These are phyloP conservation scores for Aphelocoma coerulescens DNA, from an alignment of 2,113 vertebrate species.

Conservation along the genomic window DNA sequence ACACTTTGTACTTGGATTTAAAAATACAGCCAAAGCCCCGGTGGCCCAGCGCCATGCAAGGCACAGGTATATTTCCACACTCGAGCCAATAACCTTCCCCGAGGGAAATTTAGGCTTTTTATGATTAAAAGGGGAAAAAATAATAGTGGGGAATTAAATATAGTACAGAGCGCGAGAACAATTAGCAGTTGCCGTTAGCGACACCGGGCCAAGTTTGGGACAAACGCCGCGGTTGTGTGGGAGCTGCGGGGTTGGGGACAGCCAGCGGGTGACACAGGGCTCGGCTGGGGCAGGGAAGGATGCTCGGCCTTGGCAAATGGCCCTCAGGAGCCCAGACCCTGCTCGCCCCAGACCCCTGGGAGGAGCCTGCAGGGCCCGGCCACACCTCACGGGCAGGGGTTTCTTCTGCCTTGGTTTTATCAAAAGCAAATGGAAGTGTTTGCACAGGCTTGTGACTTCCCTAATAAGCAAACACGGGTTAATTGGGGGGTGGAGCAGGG, in stretches of 20 bases:
- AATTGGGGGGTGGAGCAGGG: not conserved
- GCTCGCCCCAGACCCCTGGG: fast-evolving
- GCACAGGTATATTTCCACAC: slow-evolving; percentile 62
- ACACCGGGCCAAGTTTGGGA: slow-evolving; percentile 16
- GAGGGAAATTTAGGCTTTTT: slow-evolving; percentile 67
- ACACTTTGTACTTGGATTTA: slow-evolving; percentile 63
- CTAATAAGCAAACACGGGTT: slow-evolving; percentile 14
- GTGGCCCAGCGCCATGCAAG: not conserved
- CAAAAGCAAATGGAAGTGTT: slow-evolving; percentile 36
- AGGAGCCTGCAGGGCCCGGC: not conserved
- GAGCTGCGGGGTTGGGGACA: not conserved
- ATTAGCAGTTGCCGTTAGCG: slow-evolving; percentile 50
- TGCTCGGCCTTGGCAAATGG: not conserved
- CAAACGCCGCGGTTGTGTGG: not conserved
- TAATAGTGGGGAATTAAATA: slow-evolving; percentile 63
- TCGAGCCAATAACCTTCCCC: slow-evolving; percentile 62
- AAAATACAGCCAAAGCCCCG: slow-evolving; percentile 56
- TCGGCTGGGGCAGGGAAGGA: not conserved
- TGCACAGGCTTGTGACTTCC: slow-evolving; percentile 20
- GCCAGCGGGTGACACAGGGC: not conserved
- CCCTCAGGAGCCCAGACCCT: fast-evolving
- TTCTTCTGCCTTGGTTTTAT: not conserved
- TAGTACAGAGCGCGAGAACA: slow-evolving; percentile 49
- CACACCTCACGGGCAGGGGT: not conserved
- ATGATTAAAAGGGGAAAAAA: slow-evolving; percentile 70